Evolutionary conservation across 2,888 invertebrate genomes (phyloP), one percentile per base, ranked within the genome.

Genomic region (Zygogramma bicolorata): DNA sequence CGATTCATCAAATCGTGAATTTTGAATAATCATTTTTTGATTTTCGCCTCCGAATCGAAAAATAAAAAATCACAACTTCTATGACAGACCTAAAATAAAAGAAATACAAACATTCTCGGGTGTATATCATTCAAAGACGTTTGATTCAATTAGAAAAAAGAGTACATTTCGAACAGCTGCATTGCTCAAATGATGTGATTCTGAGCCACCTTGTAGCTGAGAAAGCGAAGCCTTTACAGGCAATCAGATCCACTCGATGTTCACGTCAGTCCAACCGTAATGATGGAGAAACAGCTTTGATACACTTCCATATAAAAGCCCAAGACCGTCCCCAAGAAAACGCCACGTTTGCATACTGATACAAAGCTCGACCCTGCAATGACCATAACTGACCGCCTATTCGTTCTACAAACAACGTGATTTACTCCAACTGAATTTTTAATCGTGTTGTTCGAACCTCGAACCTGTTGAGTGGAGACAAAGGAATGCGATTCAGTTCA

Each of bases 401-500:
- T 25, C 53, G 25, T 22, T 53, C 53, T 58, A 58, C 27, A 38
- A 70, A 65, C 60, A 38, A 59, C 59, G 65, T 70, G 70, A 60
- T 70, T 65, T 70, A 70, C 70, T 65, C 53, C 60, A 59, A 65
- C 40, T 65, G 40, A 65, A 65, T 65, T 65, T 68, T 70, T 70
- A 70, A 65, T 70, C 65, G 60, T 42, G 65, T 42, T 65, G 57
- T 59, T 65, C 49, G 34, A 31, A 46, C 60, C 60, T 60, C 38
- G 49, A 61, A 68, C 68, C 59, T 67, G 46, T 68, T 60, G 61
- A 34, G 20, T 49, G 69, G 68, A 74, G 71, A 75, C 75, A 75
- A 75, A 73, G 75, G 75, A 75, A 75, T 75, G 75, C 71, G 71
- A 75, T 74, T 75, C 73, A 75, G 75, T 74, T 75, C 73, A 75